phyloP scores from a whole-genome alignment of 2,113 vertebrate genomes.

The Poeciliopsis turrubarensis region DNA sequence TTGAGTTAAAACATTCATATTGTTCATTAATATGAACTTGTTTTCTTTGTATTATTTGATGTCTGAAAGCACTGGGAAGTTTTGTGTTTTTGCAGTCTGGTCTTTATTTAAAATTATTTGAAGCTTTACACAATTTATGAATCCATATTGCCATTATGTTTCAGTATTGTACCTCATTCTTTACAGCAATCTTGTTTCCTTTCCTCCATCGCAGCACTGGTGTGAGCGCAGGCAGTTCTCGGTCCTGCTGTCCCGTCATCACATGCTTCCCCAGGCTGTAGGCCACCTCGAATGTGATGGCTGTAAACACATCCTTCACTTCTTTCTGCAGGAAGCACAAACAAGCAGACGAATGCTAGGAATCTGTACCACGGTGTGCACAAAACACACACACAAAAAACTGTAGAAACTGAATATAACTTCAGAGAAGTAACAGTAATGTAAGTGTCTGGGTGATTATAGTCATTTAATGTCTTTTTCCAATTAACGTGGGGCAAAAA shows the following conservation, averaged over 20 bases:
- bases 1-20: no score
- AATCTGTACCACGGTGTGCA: background rate
- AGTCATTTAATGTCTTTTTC: constrained; percentile 52
- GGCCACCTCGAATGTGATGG: constrained; percentile 90
- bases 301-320: constrained; percentile 93
- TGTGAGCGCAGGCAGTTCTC: constrained; percentile 86
- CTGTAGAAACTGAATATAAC: constrained; percentile 14
- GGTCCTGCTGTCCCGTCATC: constrained; percentile 72
- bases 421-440: constrained; percentile 34
- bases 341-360: constrained; percentile 7
- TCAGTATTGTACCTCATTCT: constrained; percentile 86
- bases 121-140: background rate
- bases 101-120: no score
- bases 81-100: no score
- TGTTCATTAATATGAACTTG: no score
- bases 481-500: constrained; percentile 24
- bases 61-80: no score
- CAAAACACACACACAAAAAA: background rate
- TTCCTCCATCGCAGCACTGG: constrained; percentile 95
- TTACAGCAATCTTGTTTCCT: constrained; percentile 89
- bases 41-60: no score
- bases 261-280: constrained; percentile 88
- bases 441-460: constrained; percentile 18
- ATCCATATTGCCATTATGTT: background rate
- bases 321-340: constrained; percentile 84